Base-by-base conservation (phyloP, 1,140 invertebrate genomes). In the Tetramorium parvispinum region DNA sequence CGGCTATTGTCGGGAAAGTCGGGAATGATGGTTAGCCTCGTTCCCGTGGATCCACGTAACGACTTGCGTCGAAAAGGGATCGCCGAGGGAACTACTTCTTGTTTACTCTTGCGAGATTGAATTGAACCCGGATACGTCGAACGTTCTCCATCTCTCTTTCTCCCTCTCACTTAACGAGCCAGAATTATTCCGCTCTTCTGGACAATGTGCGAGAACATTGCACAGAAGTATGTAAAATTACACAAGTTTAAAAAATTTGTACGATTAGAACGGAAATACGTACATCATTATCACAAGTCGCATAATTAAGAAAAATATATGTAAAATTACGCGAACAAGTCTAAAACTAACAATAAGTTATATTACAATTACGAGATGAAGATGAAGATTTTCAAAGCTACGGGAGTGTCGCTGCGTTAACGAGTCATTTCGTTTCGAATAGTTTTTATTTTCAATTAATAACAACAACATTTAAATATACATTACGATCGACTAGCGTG, bases 391-490 rank as follows among this genome's bases (percentile, higher is more conserved):
- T 3, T 18, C 11, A 11, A 65, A 46, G 16, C 11, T 24, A 59
- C 16, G 8, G 27, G 16, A 49, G 2, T 21, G 3, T 18, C 21
- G 21, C 2, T 49, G 18, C n/a, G 40, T 77, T n/a, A 85, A 61
- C 13, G 63, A 83, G 10, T 2, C n/a, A 49, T 21, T 53, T 55
- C n/a, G 10, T 70, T 76, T 37, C 53, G 75, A 87, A 85, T 65
- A 65, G 46, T 89, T 65, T 92, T 85, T 92, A 92, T 91, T 92
- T 92, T 85, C 87, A 92, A 83, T 92, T 40, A 87, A 91, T 92
- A 89, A 93, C 88, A 93, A 93, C 87, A 91, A 92, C 91, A 92
- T 87, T 92, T 91, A 88, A 89, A 90, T 90, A 90, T 89, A 91
- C 61, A 61, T 85, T 87, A 79, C 68, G 83, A 81, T 91, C 91